Evolutionary conservation across 1,140 invertebrate genomes (phyloP).

Genomic region (Sycophila sp.): DNA sequence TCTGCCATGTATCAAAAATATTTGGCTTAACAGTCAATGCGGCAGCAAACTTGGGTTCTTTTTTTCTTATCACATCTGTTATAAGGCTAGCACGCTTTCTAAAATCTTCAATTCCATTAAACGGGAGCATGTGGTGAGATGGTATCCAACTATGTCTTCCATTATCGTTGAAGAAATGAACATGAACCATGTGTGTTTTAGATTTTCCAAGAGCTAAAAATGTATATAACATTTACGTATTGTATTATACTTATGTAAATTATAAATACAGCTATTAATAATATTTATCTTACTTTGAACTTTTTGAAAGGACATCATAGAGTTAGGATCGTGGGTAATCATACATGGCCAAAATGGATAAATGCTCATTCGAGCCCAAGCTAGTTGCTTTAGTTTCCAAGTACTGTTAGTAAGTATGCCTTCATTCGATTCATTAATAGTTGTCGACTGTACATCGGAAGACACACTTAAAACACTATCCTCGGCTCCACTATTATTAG

Average conservation of each 20-base stretch:
- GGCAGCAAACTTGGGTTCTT: conserved; percentile 65
- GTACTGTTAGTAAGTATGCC: conserved; percentile 20
- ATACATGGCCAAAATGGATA: conserved; percentile 84
- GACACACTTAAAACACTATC: background rate
- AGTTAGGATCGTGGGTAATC: conserved; percentile 73
- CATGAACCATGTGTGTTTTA: conserved; percentile 70
- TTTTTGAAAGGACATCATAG: conserved; percentile 65
- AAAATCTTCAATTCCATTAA: conserved; percentile 73
- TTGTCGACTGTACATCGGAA: no score
- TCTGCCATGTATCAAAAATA: conserved; percentile 67
- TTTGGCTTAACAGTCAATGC: conserved; percentile 65
- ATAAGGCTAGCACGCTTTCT: conserved; percentile 54
- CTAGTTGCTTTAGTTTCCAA: conserved; percentile 69
- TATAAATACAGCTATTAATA: background rate
- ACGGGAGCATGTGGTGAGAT: conserved; percentile 71
- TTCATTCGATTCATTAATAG: background rate
- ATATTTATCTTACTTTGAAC: conserved; percentile 58
- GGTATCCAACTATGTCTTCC: conserved; percentile 79
- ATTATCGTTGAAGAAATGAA: conserved; percentile 85
- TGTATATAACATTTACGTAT: background rate
- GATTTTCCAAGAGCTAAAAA: conserved; percentile 52
- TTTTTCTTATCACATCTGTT: conserved; percentile 53
- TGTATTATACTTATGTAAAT: background rate
- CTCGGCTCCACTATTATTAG: background rate
- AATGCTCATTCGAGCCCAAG: conserved; percentile 76